phyloP scores from a whole-genome alignment of 1,140 invertebrate genomes.

The Ruditapes philippinarum region DNA sequence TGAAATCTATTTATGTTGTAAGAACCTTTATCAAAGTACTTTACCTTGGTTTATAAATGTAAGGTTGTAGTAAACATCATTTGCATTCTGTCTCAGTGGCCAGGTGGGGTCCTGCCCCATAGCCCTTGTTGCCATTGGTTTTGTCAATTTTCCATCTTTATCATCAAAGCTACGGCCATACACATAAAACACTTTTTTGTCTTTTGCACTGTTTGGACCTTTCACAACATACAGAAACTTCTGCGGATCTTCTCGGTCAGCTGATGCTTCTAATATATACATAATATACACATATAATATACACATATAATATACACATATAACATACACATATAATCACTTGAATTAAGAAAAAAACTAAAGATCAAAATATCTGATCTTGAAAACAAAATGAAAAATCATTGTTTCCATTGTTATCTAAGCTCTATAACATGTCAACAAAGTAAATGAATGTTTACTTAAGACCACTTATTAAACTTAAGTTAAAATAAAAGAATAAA shows the following conservation, averaged over 20 bases:
- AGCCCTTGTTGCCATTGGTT: constrained; percentile 72
- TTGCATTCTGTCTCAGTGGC: constrained; percentile 75
- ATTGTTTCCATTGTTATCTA: no score
- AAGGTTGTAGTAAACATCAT: constrained; percentile 79
- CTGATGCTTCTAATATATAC: constrained; percentile 71
- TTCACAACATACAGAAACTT: constrained; percentile 80
- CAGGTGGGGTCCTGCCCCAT: constrained; percentile 78
- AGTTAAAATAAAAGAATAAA: no score
- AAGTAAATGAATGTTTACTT: no score
- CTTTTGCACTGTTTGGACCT: constrained; percentile 76
- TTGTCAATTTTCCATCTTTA: constrained; percentile 71
- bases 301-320: no score
- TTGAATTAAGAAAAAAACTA: no score
- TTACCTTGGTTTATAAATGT: constrained; percentile 72
- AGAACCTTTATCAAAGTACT: no score
- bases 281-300: neutral
- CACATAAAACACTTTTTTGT: constrained; percentile 83
- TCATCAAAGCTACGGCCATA: constrained; percentile 79
- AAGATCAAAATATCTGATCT: no score
- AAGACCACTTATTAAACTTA: no score
- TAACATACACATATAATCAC: no score
- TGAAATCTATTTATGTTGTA: no score
- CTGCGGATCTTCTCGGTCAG: constrained; percentile 75
- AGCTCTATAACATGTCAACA: no score
- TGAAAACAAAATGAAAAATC: no score